These are phyloP conservation scores for Sebastolobus alascanus DNA, from an alignment of 2,797 vertebrate genomes.

Conservation along the genomic window DNA sequence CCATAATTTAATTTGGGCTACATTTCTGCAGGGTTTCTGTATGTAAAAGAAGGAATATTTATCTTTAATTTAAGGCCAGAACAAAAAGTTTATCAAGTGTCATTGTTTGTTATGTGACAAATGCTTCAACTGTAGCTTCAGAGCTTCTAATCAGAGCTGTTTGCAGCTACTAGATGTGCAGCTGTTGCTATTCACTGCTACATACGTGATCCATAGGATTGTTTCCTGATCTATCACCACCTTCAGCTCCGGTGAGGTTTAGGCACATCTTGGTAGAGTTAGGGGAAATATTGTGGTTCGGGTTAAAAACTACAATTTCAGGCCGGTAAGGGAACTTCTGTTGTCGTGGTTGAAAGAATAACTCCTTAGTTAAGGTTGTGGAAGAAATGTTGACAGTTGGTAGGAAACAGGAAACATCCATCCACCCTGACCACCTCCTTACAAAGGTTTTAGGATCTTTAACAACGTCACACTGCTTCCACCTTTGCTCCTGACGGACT, in stretches of 20 bases:
- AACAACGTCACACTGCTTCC: not conserved
- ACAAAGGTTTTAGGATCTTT: not conserved
- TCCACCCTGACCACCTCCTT: not conserved
- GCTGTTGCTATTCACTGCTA: not conserved
- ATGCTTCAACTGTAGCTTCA: not conserved
- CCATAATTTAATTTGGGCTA: not conserved
- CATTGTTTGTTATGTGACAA: not conserved
- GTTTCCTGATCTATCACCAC: not conserved
- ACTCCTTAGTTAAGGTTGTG: not conserved
- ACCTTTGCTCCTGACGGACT: not conserved
- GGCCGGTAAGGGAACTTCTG: not conserved
- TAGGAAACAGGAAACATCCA: slow-evolving; percentile 4
- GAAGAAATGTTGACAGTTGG: slow-evolving; percentile 8
- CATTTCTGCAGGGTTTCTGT: not conserved
- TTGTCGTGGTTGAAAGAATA: slow-evolving; percentile 2
- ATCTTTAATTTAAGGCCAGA: not conserved
- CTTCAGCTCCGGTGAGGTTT: not conserved
- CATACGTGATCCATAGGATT: too few species aligned
- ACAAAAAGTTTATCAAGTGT: not conserved
- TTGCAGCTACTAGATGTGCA: not conserved
- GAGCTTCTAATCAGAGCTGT: not conserved
- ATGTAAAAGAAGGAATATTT: not conserved
- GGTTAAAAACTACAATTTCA: not conserved
- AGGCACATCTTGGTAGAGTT: too few species aligned
- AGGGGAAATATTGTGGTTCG: too few species aligned